phyloP scores from a whole-genome alignment of 2,797 vertebrate genomes.

The Helicolenus hilgendorfi region DNA sequence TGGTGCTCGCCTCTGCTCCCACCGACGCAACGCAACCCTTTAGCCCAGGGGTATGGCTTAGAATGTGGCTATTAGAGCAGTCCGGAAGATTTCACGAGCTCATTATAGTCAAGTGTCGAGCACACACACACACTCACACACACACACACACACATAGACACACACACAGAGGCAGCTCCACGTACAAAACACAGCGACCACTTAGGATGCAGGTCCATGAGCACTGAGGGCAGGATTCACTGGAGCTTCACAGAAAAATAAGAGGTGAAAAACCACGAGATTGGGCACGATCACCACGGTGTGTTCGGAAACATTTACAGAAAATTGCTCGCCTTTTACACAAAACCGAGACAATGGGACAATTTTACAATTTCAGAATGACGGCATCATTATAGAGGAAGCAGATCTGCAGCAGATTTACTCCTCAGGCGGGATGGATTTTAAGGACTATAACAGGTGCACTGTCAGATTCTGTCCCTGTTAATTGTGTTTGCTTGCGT shows the following conservation, averaged over 20 bases:
- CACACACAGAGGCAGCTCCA: not conserved
- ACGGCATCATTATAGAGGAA: constrained; percentile 32
- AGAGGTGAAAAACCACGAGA: constrained; percentile 31
- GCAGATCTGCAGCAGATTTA: constrained; percentile 65
- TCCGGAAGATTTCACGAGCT: constrained; percentile 82
- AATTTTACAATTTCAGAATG: constrained; percentile 33
- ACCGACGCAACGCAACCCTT: constrained; percentile 54
- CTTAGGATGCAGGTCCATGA: constrained; percentile 71
- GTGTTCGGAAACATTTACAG: not conserved
- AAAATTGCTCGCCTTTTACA: constrained; percentile 38
- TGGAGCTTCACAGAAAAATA: constrained; percentile 14
- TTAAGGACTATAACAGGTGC: constrained; percentile 66
- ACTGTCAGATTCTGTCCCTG: constrained; percentile 56
- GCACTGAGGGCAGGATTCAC: constrained; percentile 41
- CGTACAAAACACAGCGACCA: constrained; percentile 49
- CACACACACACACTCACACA: constrained; percentile 20
- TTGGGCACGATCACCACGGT: not conserved
- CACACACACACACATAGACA: constrained; percentile 18
- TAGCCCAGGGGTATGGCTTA: constrained; percentile 78
- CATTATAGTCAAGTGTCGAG: constrained; percentile 79
- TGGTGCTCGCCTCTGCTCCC: constrained; percentile 69
- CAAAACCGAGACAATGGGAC: constrained; percentile 26
- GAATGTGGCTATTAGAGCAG: constrained; percentile 83
- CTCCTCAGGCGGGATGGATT: constrained; percentile 58
- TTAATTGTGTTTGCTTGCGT: constrained; percentile 75